Base-by-base conservation (phyloP, 1,140 invertebrate genomes). In the Antheraea pernyi region DNA sequence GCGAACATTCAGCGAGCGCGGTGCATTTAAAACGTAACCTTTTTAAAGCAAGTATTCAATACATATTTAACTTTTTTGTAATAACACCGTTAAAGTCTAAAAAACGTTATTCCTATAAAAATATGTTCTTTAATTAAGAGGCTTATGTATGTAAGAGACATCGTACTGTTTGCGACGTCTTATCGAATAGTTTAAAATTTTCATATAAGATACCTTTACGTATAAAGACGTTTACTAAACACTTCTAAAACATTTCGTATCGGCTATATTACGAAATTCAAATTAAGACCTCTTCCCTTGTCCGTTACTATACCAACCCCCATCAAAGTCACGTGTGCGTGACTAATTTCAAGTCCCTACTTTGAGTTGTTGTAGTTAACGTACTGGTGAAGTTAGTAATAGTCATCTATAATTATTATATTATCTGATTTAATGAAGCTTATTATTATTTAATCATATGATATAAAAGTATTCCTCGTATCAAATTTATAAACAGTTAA, bases 301-400 rank as follows among this genome's bases (percentile, higher is more conserved):
- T 46, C 63, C 37, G 80, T 85, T 79, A 72, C 80, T 79, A 85
- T 81, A 78, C 76, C 76, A 81, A 82, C 81, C 53, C 76, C 73
- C 72, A 81, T 79, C 59, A 74, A 71, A 75, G 71, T 80, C 84
- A 86, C 84, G 83, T 87, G 86, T 81, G 80, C 79, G 82, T 76
- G 79, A 89, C 83, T 84, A 86, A 87, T 84, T 76, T 74, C 67
- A 7, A 19, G 16, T 39, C n/a, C 62, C 64, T 19, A 46, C 19
- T n/a, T 46, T 13, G 39, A 60, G 30, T 61, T 64, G 46, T 53
- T 53, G 59, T 53, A 65, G 13, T 16, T 10, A 67, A 65, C 42
- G 30, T 37, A 63, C 37, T 63, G 9, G n/a, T 63, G 37, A 37
- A 63, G 36, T 16, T 63, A 63, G 30, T 63, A 53, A n/a, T 16